Evolutionary conservation across 92 coral and sea anemone species (phyloP).

Genomic region (Paragorgia papillata): DNA sequence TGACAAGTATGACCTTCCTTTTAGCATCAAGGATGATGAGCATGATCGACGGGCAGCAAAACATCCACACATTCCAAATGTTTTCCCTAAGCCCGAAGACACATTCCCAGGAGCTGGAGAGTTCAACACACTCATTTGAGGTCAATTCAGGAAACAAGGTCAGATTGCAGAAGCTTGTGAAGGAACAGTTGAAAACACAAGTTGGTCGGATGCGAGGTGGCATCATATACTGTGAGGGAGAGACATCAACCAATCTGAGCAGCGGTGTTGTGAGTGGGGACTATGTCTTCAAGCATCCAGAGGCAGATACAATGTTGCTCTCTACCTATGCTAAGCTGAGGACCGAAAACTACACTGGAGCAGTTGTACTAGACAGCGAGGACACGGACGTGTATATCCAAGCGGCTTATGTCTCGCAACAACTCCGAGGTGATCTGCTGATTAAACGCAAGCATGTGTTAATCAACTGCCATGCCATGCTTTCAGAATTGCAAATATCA

Average conservation of each 20-base stretch:
- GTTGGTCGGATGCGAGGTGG: too few relatives aligned
- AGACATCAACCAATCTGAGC: constrained; percentile 40
- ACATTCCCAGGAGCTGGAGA: too few relatives aligned
- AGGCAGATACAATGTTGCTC: constrained; percentile 40
- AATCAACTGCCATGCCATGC: constrained; percentile 27
- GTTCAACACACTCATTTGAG: too few relatives aligned
- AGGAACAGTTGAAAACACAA: too few relatives aligned
- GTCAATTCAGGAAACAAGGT: too few relatives aligned
- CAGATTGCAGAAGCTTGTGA: too few relatives aligned
- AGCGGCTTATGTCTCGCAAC: constrained; percentile 35
- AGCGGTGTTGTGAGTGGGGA: constrained; percentile 32
- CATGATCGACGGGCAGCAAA: too few relatives aligned
- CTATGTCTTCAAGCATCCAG: constrained; percentile 40
- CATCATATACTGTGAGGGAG: too few relatives aligned
- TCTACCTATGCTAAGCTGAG: too few relatives aligned
- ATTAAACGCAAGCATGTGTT: constrained; percentile 39
- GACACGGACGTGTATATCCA: constrained; percentile 51
- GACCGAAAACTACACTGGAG: constrained; percentile 27
- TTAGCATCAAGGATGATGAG: too few relatives aligned
- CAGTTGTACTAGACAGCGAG: constrained; percentile 43
- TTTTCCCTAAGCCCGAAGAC: too few relatives aligned
- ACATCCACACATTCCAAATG: too few relatives aligned
- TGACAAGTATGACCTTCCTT: constrained; percentile 39
- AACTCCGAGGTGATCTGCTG: constrained; percentile 37
- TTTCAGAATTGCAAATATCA: constrained; percentile 31